A percentile compares a stretch with the other conserved stretches of the same genome.
Conservation (phyloP, 1,140 invertebrate genomes). For the Thaumetopoea pityocampa region DNA sequence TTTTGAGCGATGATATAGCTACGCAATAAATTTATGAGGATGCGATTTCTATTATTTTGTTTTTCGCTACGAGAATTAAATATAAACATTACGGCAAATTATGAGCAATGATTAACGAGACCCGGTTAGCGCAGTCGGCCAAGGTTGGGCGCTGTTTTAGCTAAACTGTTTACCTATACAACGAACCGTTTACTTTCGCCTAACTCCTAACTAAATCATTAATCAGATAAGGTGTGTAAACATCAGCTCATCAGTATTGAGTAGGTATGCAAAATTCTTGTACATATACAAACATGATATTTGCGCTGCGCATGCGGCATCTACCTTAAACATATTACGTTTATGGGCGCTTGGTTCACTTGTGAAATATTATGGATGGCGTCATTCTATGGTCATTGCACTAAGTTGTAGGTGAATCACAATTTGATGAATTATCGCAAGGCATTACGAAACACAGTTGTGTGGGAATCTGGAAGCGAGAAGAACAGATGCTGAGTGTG, state of each 20-base stretch:
- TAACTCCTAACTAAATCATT: slow-evolving; percentile 11
- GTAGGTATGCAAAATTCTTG: slow-evolving; percentile 12
- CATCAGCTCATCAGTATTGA: slow-evolving; percentile 10
- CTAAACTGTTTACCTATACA: slow-evolving; percentile 39
- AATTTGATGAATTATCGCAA: slow-evolving; percentile 12
- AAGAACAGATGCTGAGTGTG: slow-evolving; percentile 23
- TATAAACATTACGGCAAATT: slow-evolving; percentile 45
- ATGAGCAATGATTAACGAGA: slow-evolving; percentile 37
- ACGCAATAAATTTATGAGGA: slow-evolving; percentile 25
- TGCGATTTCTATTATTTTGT: slow-evolving; percentile 23
- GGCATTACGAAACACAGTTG: slow-evolving; percentile 14
- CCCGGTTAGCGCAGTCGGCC: slow-evolving; percentile 46
- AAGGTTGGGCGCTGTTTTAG: slow-evolving; percentile 43
- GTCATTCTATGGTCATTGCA: slow-evolving; percentile 15
- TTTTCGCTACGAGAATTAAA: slow-evolving; percentile 30
- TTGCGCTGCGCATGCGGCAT: slow-evolving; percentile 3
- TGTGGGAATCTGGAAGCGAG: slow-evolving; percentile 3
- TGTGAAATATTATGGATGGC: slow-evolving; percentile 15
- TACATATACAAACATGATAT: slow-evolving; percentile 14
- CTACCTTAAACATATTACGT: slow-evolving; percentile 5
- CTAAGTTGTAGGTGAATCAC: slow-evolving; percentile 16
- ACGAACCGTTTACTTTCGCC: slow-evolving; percentile 30
- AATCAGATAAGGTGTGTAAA: slow-evolving; percentile 21
- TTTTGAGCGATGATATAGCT: no score
- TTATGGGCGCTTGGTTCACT: slow-evolving; percentile 7